Percentiles rank a stretch among this genome's conserved stretches.
phyloP scores from a whole-genome alignment of 1,140 invertebrate genomes.

The Hirudo medicinalis region DNA sequence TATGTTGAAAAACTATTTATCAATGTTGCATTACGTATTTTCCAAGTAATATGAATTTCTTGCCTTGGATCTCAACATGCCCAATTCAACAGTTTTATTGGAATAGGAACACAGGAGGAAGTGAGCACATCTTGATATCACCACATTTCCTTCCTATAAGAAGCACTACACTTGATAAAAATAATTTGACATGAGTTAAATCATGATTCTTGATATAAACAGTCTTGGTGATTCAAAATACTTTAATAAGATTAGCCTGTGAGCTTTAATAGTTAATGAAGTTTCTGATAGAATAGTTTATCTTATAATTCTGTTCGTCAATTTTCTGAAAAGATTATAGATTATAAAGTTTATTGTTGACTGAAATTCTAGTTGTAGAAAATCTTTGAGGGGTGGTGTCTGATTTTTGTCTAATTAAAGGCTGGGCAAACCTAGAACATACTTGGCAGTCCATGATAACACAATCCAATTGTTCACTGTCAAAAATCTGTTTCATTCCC shows the following conservation, averaged over 20 bases:
- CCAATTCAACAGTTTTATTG: neutral
- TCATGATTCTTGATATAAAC: neutral
- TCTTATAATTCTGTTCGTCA: no score
- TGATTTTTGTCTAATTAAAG: neutral
- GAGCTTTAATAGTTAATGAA: neutral
- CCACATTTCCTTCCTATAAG: neutral
- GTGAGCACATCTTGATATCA: neutral
- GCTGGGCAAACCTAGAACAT: neutral
- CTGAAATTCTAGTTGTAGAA: no score
- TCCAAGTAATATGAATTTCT: neutral
- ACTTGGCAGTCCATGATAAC: neutral
- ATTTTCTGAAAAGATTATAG: no score
- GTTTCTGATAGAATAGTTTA: neutral
- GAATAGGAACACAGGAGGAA: slow-evolving; percentile 2
- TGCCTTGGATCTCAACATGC: neutral
- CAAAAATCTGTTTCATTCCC: neutral
- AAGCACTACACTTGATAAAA: neutral
- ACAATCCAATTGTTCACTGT: neutral
- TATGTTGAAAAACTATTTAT: neutral
- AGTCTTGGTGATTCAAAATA: neutral
- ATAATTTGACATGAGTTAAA: neutral
- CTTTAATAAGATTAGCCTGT: neutral
- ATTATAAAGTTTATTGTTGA: no score
- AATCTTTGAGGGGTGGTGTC: no score
- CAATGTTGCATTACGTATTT: neutral